phyloP scores from a whole-genome alignment of 2,888 invertebrate species.

The Ectobius pallidus region DNA sequence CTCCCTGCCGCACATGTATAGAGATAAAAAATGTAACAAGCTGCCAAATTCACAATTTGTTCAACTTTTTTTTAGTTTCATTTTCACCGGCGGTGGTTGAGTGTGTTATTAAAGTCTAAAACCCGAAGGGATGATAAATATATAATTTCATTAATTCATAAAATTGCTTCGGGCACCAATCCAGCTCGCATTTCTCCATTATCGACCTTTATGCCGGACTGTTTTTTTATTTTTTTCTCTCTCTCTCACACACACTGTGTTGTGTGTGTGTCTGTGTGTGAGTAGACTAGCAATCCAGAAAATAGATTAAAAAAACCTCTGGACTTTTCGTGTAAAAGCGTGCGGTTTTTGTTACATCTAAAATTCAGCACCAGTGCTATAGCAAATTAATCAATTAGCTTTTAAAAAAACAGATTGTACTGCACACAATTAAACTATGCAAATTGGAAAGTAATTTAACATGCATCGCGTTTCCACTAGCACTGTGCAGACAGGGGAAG shows the following conservation, averaged over 20 bases:
- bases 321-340: conserved; percentile 32
- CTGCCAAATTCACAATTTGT: conserved; percentile 42
- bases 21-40: conserved; percentile 35
- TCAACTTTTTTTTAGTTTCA: conserved; percentile 33
- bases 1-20: conserved; percentile 23
- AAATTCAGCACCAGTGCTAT: conserved; percentile 32
- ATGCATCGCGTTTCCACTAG: conserved; percentile 30
- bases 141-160: conserved; percentile 42
- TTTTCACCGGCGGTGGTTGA: conserved; percentile 35
- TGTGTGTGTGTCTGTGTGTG: conserved; percentile 14
- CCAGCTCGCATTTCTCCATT: conserved; percentile 33
- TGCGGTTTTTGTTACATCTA: conserved; percentile 31
- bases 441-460: conserved; percentile 33
- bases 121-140: conserved; percentile 40
- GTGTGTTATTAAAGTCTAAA: conserved; percentile 39
- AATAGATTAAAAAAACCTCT: conserved; percentile 30
- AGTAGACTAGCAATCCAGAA: conserved; percentile 30
- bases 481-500: conserved; percentile 22
- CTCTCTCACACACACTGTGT: not conserved
- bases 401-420: conserved; percentile 33
- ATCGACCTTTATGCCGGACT: conserved; percentile 30
- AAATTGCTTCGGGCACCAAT: conserved; percentile 39
- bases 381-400: conserved; percentile 32
- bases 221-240: conserved; percentile 21
- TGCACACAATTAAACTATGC: conserved; percentile 33